These are phyloP conservation scores for Pogonomyrmex californicus DNA, from an alignment of 1,140 invertebrate genomes.

Conservation along the genomic window DNA sequence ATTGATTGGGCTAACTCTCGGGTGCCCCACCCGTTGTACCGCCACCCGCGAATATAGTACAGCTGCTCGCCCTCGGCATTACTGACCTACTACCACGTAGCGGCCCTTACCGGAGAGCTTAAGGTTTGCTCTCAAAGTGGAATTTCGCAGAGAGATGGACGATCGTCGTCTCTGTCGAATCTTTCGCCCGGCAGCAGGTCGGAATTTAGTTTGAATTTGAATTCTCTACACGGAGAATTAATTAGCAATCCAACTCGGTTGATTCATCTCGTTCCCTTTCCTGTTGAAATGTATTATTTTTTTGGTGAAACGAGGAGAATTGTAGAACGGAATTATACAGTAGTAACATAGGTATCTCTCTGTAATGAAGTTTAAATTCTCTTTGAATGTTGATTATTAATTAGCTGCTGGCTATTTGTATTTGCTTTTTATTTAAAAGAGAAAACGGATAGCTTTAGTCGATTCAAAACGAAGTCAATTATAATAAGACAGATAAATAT, in stretches of 20 bases:
- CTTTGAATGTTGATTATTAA: conserved; percentile 17
- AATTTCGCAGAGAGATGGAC: conserved; percentile 25
- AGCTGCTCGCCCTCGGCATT: conserved; percentile 73
- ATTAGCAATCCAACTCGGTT: conserved; percentile 3
- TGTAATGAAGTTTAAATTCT: conserved; percentile 1
- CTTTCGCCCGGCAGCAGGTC: conserved; percentile 1
- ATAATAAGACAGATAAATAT: not conserved
- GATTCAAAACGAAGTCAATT: not conserved
- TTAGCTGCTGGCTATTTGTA: conserved; percentile 9
- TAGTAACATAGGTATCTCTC: not conserved
- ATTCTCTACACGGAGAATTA: conserved; percentile 36
- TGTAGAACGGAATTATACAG: not conserved
- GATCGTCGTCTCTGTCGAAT: not conserved
- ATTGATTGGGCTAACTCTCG: conserved; percentile 74
- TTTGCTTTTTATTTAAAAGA: not conserved
- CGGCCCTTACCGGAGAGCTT: conserved; percentile 28
- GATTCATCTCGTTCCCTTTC: not conserved
- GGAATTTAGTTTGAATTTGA: conserved; percentile 39
- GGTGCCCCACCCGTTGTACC: conserved; percentile 69
- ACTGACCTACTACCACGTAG: conserved; percentile 80
- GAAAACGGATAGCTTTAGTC: not conserved
- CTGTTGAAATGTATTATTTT: conserved; percentile 20
- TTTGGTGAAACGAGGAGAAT: not conserved
- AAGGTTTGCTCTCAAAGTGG: conserved; percentile 6
- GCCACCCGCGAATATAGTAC: conserved; percentile 66